Percentiles rank a stretch among this genome's conserved stretches.
Conservation (phyloP, 2,888 invertebrate species). For the Drosophila aldrichi region DNA sequence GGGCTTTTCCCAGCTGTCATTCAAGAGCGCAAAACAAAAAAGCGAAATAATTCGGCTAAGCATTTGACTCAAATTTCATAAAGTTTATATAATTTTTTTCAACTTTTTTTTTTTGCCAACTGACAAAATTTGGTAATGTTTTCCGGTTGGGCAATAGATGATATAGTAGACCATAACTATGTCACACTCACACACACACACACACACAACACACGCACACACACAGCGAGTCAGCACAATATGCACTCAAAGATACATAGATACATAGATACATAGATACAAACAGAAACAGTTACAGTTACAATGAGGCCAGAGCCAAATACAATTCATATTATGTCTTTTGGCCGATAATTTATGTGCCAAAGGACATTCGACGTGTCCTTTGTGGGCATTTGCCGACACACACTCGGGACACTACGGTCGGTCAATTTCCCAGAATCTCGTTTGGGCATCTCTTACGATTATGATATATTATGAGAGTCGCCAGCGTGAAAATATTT, state of each 20-base stretch:
- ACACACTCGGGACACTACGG: constrained; percentile 7
- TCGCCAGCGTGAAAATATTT: constrained; percentile 69
- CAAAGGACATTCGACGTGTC: constrained; percentile 71
- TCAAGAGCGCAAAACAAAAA: constrained; percentile 44
- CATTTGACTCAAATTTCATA: constrained; percentile 53
- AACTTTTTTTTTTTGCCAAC: constrained; percentile 25
- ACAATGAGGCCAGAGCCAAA: constrained; percentile 27
- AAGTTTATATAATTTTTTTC: not conserved
- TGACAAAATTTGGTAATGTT: constrained; percentile 69
- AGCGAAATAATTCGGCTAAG: constrained; percentile 33
- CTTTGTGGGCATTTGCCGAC: constrained; percentile 63
- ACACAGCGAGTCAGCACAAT: constrained; percentile 58
- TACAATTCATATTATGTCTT: constrained; percentile 56
- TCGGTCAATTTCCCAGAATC: constrained; percentile 55
- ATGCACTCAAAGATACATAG: constrained; percentile 21
- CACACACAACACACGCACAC: constrained; percentile 36
- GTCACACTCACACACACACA: constrained; percentile 51
- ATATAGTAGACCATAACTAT: constrained; percentile 55
- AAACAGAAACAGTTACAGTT: constrained; percentile 1
- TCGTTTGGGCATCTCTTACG: constrained; percentile 13
- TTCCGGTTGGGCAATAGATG: constrained; percentile 59
- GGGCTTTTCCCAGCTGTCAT: constrained; percentile 63
- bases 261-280: constrained; percentile 9
- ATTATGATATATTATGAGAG: constrained; percentile 69
- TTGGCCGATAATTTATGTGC: constrained; percentile 65